phyloP scores from a whole-genome alignment of 2,888 invertebrate species.

The Zeuzera pyrina region DNA sequence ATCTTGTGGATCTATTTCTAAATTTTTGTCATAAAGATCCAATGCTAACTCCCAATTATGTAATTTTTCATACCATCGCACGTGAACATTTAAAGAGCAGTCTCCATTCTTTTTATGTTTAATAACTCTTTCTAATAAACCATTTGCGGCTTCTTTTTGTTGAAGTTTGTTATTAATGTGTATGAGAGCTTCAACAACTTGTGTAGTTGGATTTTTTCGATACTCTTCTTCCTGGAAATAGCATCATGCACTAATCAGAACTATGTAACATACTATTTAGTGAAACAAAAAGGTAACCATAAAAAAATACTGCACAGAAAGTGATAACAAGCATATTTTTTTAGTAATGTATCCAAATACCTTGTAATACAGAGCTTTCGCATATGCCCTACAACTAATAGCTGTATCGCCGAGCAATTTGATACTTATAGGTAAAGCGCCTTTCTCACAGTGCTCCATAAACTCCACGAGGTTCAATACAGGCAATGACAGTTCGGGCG shows the following conservation, averaged over 20 bases:
- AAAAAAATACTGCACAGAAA: constrained; percentile 1
- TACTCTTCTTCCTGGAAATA: constrained; percentile 88
- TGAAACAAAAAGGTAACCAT: neutral
- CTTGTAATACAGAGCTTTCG: constrained; percentile 77
- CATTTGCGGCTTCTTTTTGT: constrained; percentile 97
- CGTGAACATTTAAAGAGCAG: constrained; percentile 68
- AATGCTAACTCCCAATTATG: constrained; percentile 99
- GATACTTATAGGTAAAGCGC: constrained; percentile 91
- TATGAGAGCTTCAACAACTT: constrained; percentile 93
- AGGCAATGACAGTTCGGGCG: constrained; percentile 95
- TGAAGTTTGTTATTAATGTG: constrained; percentile 98
- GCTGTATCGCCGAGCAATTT: constrained; percentile 92
- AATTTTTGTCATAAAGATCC: constrained; percentile 85
- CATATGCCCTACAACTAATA: constrained; percentile 88
- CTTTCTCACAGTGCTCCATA: constrained; percentile 99
- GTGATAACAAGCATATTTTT: neutral
- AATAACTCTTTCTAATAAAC: constrained; percentile 90
- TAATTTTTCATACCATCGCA: constrained; percentile 98
- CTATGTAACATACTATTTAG: constrained; percentile 2
- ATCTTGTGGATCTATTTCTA: constrained; percentile 78
- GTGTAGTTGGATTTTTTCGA: constrained; percentile 74
- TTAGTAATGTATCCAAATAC: constrained; percentile 20
- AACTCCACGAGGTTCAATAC: constrained; percentile 98
- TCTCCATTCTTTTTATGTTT: constrained; percentile 79
- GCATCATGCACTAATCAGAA: constrained; percentile 1